Conservation (phyloP, 2,113 vertebrate genomes). For the cat (Felis catus) region F.catus_Fca126_mat1.0 CM031416.1:150602001-150602500, state of each 20-base stretch:
- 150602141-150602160: accelerated
- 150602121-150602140: too few species aligned
- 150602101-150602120: accelerated
- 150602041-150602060: too few species aligned
- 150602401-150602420: accelerated
- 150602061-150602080: not conserved
- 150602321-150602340: not conserved
- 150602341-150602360: not conserved
- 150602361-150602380: not conserved
- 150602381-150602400: not conserved
- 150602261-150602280: not conserved
- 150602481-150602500: accelerated
- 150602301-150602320: not conserved
- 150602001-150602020: too few species aligned
- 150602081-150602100: accelerated
- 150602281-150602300: not conserved
- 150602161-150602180: accelerated
- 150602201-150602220: accelerated
- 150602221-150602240: not conserved
- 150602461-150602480: accelerated
- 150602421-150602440: accelerated
- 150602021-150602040: too few species aligned
- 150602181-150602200: not conserved
- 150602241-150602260: not conserved
- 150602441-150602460: accelerated